Percentiles rank a stretch among this genome's conserved stretches.
These are phyloP conservation scores for Ashinkailepas kermadecensis DNA, from an alignment of 2,888 invertebrate species.

Conservation along the genomic window DNA sequence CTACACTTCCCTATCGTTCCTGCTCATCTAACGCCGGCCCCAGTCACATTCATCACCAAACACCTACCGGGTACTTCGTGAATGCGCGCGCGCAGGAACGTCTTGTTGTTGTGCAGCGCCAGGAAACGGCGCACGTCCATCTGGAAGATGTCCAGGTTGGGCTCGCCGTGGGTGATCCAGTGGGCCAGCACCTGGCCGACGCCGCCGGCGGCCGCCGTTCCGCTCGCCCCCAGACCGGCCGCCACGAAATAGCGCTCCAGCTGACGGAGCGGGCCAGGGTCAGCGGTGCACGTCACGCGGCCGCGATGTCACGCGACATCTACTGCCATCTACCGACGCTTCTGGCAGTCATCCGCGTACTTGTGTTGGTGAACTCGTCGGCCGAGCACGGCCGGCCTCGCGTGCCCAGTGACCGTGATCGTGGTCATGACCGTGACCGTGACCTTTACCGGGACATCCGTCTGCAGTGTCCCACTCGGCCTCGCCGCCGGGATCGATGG, in stretches of 20 bases:
- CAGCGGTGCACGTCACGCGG: not conserved
- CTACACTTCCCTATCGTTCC: no score
- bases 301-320: no score
- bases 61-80: conserved; percentile 77
- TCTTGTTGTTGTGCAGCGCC: conserved; percentile 87
- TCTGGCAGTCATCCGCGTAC: no score
- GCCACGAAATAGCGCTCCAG: conserved; percentile 83
- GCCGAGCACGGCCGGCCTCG: no score
- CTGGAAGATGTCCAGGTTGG: conserved; percentile 65
- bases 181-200: conserved; percentile 86
- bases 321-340: no score
- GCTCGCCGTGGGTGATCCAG: conserved; percentile 71
- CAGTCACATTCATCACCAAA: not conserved
- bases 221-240: conserved; percentile 92
- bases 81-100: conserved; percentile 82
- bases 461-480: no score
- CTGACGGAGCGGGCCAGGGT: conserved; percentile 43
- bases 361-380: no score
- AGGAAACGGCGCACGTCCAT: conserved; percentile 45
- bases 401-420: no score
- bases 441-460: no score
- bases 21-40: no score
- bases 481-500: no score
- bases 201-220: conserved; percentile 91
- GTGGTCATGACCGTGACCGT: no score